These are phyloP conservation scores for Plutomurus gul DNA, from an alignment of 1,140 invertebrate species.

Conservation along the genomic window DNA sequence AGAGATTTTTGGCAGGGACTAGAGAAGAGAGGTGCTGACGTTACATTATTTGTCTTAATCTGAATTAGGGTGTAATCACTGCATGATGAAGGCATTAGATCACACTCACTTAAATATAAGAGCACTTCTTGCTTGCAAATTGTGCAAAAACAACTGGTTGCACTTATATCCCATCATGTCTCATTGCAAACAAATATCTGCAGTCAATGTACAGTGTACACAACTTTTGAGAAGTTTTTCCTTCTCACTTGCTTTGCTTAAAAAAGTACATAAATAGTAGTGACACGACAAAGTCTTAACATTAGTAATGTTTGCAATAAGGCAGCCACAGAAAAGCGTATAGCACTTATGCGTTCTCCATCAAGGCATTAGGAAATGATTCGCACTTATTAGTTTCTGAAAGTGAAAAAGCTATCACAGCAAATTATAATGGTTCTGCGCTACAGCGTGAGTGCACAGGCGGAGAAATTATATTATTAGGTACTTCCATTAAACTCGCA, in stretches of 20 bases:
- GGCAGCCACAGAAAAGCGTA: neutral
- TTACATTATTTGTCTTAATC: conserved; percentile 10
- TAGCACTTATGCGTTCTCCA: conserved; percentile 11
- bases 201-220: neutral
- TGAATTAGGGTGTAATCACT: neutral
- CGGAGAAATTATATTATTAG: neutral
- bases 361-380: conserved; percentile 1
- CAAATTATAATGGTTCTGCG: conserved; percentile 18
- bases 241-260: neutral
- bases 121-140: neutral
- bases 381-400: conserved; percentile 8
- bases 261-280: conserved; percentile 2
- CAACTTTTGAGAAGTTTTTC: neutral
- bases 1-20: neutral
- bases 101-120: conserved; percentile 1
- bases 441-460: neutral
- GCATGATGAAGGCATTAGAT: conserved; percentile 16
- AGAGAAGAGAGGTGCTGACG: conserved; percentile 7
- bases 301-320: conserved; percentile 25
- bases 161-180: neutral
- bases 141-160: neutral
- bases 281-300: neutral
- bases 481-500: no score
- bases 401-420: conserved; percentile 6
- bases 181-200: no score